Evolutionary conservation across 2,888 invertebrate species (phyloP).

Genomic region (Drosophila emarginata): DNA sequence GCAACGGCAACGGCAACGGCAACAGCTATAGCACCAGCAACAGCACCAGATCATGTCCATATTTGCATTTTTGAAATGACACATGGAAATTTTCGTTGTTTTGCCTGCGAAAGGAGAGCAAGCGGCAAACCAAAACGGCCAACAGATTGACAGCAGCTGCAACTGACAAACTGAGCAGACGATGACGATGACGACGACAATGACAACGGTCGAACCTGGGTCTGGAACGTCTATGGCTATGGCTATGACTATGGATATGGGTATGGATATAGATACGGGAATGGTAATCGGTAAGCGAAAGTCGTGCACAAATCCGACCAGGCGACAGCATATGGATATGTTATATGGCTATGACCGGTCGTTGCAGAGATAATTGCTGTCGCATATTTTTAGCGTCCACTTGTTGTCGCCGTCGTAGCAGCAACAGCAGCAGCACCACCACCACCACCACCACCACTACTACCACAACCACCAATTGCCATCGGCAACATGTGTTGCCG

Average conservation of each 20-base stretch:
- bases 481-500: constrained; percentile 60
- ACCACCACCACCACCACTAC: too few species aligned
- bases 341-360: constrained; percentile 35
- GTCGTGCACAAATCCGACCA: constrained; percentile 61
- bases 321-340: constrained; percentile 59
- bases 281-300: constrained; percentile 63
- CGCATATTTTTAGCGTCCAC: constrained; percentile 72
- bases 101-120: constrained; percentile 58
- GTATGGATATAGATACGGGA: constrained; percentile 27
- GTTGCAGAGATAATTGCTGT: constrained; percentile 70
- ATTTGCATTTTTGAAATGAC: constrained; percentile 78
- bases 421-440: constrained; percentile 14
- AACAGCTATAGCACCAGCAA: constrained; percentile 22
- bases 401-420: constrained; percentile 56
- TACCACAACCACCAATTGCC: constrained; percentile 36
- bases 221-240: constrained; percentile 23
- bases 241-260: constrained; percentile 19
- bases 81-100: constrained; percentile 72
- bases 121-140: constrained; percentile 47
- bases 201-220: constrained; percentile 27
- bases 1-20: too few species aligned
- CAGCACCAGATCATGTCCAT: constrained; percentile 71
- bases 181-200: constrained; percentile 26
- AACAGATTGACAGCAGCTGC: constrained; percentile 78
- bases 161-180: constrained; percentile 42